A percentile compares a stretch with the other conserved stretches of the same genome.
These are phyloP conservation scores for Irena cyanogastra DNA, from an alignment of 2,113 vertebrate genomes.

Conservation along the genomic window DNA sequence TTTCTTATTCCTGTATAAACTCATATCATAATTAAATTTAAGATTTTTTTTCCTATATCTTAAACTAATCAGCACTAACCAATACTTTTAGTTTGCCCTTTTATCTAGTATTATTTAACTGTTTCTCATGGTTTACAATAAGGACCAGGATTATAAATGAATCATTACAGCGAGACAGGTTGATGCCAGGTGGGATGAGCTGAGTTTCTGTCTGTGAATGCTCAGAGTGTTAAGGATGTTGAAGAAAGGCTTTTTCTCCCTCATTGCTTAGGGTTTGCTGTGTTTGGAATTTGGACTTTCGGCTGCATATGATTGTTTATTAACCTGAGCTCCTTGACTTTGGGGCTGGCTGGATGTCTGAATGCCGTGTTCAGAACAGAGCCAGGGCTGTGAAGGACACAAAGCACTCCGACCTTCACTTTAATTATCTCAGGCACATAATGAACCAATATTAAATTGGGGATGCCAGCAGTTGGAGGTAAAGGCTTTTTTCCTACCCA, in stretches of 20 bases:
- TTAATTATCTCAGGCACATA: neutral
- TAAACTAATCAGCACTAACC: neutral
- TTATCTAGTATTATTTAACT: neutral
- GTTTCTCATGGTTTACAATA: neutral
- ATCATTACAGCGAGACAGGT: neutral
- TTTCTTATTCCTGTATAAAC: neutral
- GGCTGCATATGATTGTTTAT: neutral
- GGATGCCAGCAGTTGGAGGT: neutral
- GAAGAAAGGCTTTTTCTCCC: neutral
- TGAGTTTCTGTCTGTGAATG: neutral
- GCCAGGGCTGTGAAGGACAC: neutral
- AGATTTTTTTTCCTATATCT: neutral
- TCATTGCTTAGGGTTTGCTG: neutral
- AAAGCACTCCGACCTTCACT: neutral
- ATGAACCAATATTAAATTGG: neutral
- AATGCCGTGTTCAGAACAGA: neutral
- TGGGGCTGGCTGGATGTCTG: neutral
- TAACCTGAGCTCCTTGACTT: neutral
- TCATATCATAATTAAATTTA: neutral
- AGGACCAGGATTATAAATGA: neutral
- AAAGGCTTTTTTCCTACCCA: neutral
- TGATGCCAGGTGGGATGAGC: neutral
- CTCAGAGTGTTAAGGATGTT: neutral
- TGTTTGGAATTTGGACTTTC: conserved; percentile 30
- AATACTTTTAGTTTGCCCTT: neutral